Percentiles rank a stretch among this genome's conserved stretches.
These are phyloP conservation scores for Dryobota labecula DNA, from an alignment of 2,888 invertebrate genomes.

Conservation along the genomic window DNA sequence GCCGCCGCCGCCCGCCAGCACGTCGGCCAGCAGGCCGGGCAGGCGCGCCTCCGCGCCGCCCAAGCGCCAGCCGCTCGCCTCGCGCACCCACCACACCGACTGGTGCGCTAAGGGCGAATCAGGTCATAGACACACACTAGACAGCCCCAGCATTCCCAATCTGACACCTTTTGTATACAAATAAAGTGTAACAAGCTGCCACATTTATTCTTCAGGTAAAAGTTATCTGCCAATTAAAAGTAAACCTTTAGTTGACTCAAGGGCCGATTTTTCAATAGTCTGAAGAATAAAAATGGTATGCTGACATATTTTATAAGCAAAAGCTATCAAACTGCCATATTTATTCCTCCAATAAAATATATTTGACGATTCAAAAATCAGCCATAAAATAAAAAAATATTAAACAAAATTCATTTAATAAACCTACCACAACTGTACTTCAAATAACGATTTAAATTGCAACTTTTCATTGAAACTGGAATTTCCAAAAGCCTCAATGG, in stretches of 20 bases:
- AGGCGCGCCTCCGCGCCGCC: conserved; percentile 91
- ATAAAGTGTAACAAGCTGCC: no score
- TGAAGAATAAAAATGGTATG: no score
- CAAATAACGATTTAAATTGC: neutral
- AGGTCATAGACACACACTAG: neutral
- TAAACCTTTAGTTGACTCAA: neutral
- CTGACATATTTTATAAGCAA: no score
- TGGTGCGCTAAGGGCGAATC: conserved; percentile 73
- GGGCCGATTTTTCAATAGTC: no score
- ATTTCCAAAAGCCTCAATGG: neutral
- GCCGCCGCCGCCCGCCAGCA: conserved; percentile 90
- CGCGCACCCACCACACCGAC: conserved; percentile 79
- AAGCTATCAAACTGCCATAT: no score
- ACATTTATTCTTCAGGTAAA: no score
- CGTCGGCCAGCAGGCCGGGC: conserved; percentile 93
- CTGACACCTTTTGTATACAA: no score
- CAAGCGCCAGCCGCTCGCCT: conserved; percentile 87
- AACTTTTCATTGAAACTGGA: neutral
- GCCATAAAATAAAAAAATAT: neutral
- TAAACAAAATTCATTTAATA: neutral
- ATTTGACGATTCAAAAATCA: no score
- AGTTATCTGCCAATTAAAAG: neutral
- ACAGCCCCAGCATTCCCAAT: no score
- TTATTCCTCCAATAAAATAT: no score
- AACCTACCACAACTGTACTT: neutral